Base-by-base conservation (phyloP, 2,797 vertebrate species). In the Chrysocyon brachyurus region DNA sequence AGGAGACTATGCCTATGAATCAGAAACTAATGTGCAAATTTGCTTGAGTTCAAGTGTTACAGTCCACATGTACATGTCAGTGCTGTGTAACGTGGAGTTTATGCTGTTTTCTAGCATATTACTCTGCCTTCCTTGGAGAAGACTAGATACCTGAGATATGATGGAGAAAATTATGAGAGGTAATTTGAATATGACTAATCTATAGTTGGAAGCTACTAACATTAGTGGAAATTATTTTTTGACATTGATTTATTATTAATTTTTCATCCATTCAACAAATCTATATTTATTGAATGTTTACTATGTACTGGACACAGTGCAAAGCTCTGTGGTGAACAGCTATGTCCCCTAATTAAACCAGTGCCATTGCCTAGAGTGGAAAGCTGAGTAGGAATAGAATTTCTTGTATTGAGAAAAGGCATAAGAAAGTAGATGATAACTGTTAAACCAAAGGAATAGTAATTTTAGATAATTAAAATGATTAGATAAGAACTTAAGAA, bases 381-480 rank as follows among this genome's bases (percentile, higher is more conserved):
- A 64, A 77, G 52, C 59, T 88, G 21, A n/a, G 31, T 63, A 49
- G 5, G 28, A 70, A 8, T 31, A 86, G 63, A 93, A 64, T 54
- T 64, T 85, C 85, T 46, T 59, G 10, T 84, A 59, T 91, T 52
- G 89, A 87, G 33, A 61, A 88, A 54, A 88, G 9, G 11, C 40
- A 54, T 73, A 49, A 94, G 64, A 90, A 92, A 77, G 56, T 66
- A 63, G 24, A 78, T 26, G 16, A 5, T 94, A 73, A 89, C 36
- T 95, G 10, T 79, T 90, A 78, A 21, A 83, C 10, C 6, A 83
- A 79, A 61, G 26, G 31, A 90, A 90, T 2, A 90, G 77, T 87
- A 61, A 97, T 92, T 95, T 96, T 79, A 81, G 79, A 82, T 96
- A 81, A 96, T 93, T 92, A 73, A 0, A 96, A 77, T 79, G 54